Evolutionary conservation across 1,140 invertebrate species (phyloP).

Genomic region (Diuraphis noxia): DNA sequence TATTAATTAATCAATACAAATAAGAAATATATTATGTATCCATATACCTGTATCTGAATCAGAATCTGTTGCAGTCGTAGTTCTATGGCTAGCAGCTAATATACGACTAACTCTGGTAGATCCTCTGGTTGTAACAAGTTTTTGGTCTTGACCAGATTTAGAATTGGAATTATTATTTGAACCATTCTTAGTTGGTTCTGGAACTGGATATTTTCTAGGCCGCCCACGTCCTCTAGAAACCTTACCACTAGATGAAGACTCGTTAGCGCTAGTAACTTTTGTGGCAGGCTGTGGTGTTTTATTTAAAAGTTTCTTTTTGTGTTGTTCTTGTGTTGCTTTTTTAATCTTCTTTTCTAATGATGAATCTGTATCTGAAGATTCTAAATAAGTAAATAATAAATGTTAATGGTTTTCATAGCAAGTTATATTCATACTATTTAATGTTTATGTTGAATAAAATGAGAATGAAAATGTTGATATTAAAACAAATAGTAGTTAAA

Average conservation of each 20-base stretch:
- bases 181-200: conserved; percentile 44
- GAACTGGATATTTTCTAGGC: conserved; percentile 55
- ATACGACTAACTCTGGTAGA: conserved; percentile 60
- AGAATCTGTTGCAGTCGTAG: conserved; percentile 61
- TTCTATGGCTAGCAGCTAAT: conserved; percentile 58
- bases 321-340: conserved; percentile 26
- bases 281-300: conserved; percentile 47
- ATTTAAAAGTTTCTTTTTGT: conserved; percentile 49
- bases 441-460: background rate
- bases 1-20: background rate
- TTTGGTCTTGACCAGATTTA: conserved; percentile 57
- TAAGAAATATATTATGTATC: background rate
- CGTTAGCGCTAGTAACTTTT: conserved; percentile 53
- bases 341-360: conserved; percentile 27
- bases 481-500: background rate
- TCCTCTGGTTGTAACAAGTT: conserved; percentile 59
- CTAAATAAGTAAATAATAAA: conserved; percentile 20
- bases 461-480: background rate
- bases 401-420: background rate
- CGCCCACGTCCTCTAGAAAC: conserved; percentile 52
- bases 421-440: background rate
- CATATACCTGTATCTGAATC: conserved; percentile 63
- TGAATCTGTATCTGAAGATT: conserved; percentile 60
- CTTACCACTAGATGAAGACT: conserved; percentile 49
- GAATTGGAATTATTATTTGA: conserved; percentile 52